A percentile compares a stretch with the other conserved stretches of the same genome.
phyloP scores from a whole-genome alignment of 2,797 vertebrate species.

The Sarcophilus harrisii region DNA sequence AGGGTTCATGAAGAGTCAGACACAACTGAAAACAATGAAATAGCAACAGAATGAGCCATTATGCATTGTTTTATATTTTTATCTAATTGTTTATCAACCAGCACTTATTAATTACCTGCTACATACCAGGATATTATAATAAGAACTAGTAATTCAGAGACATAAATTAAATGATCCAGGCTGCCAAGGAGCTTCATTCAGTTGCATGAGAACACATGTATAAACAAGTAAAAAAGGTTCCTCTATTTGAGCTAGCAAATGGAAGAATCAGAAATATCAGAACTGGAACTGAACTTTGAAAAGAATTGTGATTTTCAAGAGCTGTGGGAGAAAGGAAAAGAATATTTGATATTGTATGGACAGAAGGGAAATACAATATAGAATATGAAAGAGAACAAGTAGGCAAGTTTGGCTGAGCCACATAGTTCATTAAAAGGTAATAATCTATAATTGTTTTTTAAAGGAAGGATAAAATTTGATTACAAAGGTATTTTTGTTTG shows the following conservation, averaged over 20 bases:
- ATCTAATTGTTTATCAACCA: neutral
- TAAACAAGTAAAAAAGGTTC: neutral
- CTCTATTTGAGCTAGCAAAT: neutral
- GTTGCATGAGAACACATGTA: neutral
- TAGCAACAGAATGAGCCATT: neutral
- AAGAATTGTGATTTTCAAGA: neutral
- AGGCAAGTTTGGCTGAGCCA: neutral
- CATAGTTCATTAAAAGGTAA: neutral
- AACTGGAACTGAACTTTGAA: neutral
- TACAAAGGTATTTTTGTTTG: neutral
- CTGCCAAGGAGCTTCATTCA: neutral
- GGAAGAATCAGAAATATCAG: neutral
- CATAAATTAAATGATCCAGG: neutral
- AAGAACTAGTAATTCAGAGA: neutral
- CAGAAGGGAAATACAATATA: neutral
- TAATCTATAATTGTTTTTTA: neutral
- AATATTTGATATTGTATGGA: neutral
- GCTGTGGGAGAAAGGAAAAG: neutral
- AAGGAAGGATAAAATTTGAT: neutral
- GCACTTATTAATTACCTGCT: neutral
- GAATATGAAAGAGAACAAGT: neutral
- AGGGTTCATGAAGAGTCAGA: neutral
- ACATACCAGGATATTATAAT: neutral
- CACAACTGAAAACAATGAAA: neutral
- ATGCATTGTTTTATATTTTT: neutral